Evolutionary conservation across 2,888 invertebrate species (phyloP).

Genomic region (Halictus ligatus): DNA sequence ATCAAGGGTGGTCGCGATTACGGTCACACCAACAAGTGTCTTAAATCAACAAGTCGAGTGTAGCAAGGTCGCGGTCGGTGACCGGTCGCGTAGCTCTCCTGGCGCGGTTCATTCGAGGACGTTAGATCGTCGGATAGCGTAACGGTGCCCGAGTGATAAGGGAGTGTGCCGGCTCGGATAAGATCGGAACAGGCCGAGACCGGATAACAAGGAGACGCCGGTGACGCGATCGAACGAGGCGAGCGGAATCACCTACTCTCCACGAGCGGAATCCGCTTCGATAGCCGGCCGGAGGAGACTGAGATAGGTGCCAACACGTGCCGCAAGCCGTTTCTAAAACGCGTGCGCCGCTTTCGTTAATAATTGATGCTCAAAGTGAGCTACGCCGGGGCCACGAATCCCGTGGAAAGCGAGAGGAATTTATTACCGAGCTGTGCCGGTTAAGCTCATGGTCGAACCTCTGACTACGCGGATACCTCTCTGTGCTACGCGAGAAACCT

Average conservation of each 20-base stretch:
- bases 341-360: constrained; percentile 51
- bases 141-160: constrained; percentile 40
- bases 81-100: constrained; percentile 46
- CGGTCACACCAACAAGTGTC: constrained; percentile 72
- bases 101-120: constrained; percentile 55
- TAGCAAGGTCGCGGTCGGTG: constrained; percentile 60
- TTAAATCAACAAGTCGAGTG: constrained; percentile 73
- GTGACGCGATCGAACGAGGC: constrained; percentile 16
- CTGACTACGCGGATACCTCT: neutral
- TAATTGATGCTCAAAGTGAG: constrained; percentile 42
- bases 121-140: constrained; percentile 37
- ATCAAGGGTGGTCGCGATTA: constrained; percentile 45
- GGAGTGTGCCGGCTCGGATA: constrained; percentile 19
- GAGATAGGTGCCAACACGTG: constrained; percentile 53
- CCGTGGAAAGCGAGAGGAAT: constrained; percentile 30
- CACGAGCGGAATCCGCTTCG: constrained; percentile 27
- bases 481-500: neutral
- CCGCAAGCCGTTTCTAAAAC: constrained; percentile 40
- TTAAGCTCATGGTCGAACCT: neutral
- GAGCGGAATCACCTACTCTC: too few relatives aligned
- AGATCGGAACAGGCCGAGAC: constrained; percentile 12
- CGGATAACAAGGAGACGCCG: constrained; percentile 32
- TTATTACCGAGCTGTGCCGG: neutral
- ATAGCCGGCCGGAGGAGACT: constrained; percentile 19
- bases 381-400: constrained; percentile 1